Evolutionary conservation across 2,113 vertebrate genomes (phyloP).

Genomic region (Ochotona princeps): DNA sequence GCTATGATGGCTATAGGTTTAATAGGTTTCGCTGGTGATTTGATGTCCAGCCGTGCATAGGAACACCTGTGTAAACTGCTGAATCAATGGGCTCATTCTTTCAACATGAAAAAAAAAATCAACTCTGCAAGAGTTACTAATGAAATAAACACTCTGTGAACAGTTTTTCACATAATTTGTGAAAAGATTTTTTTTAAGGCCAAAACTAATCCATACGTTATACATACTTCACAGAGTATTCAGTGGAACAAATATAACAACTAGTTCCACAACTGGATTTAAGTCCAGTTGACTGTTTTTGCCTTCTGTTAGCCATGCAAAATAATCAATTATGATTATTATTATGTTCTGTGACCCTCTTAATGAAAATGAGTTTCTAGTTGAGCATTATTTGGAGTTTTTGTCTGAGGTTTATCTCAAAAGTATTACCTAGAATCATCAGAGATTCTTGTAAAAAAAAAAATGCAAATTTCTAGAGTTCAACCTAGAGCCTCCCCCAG

Average conservation of each 20-base stretch:
- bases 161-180: conserved; percentile 23
- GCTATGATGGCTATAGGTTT: background rate
- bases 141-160: conserved; percentile 15
- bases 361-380: background rate
- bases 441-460: conserved; percentile 34
- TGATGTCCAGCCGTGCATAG: background rate
- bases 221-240: conserved; percentile 10
- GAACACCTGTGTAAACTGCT: background rate
- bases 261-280: conserved; percentile 12
- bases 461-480: background rate
- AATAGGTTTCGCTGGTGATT: background rate
- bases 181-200: conserved; percentile 34
- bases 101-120: background rate
- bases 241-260: conserved; percentile 32
- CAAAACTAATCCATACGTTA: conserved; percentile 42
- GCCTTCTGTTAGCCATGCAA: conserved; percentile 19
- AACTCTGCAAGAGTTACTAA: conserved; percentile 15
- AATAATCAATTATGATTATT: background rate
- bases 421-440: background rate
- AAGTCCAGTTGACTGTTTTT: conserved; percentile 24
- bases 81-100: background rate
- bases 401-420: conserved; percentile 19
- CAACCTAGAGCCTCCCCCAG: background rate
- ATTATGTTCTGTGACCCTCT: background rate
- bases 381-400: background rate